Evolutionary conservation across 2,797 vertebrate genomes (phyloP).

Genomic region (Myotis daubentonii): DNA sequence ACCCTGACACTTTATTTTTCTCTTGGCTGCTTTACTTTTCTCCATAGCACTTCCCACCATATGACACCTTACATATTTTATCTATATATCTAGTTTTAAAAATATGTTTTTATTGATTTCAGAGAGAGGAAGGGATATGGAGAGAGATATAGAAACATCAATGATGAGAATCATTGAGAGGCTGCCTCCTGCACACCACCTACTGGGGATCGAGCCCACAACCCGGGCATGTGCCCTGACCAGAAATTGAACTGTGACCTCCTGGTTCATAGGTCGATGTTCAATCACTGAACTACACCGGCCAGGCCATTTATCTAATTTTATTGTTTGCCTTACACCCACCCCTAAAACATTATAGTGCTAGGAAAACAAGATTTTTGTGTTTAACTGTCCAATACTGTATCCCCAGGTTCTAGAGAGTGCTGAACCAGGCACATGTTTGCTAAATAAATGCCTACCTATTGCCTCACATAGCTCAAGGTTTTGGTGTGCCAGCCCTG

Average conservation of each 20-base stretch:
- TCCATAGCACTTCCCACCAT: neutral
- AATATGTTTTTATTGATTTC: no score
- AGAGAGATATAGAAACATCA: no score
- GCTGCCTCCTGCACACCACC: no score
- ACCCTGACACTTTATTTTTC: no score
- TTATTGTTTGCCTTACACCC: neutral
- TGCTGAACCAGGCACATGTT: neutral
- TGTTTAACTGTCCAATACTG: neutral
- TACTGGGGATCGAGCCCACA: no score
- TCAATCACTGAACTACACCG: no score
- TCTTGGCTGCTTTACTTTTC: neutral
- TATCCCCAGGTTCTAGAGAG: neutral
- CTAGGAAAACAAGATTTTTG: neutral
- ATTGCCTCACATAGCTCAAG: neutral
- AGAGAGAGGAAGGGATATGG: no score
- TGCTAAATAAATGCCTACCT: neutral
- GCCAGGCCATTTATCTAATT: neutral
- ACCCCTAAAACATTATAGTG: neutral
- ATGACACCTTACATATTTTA: neutral
- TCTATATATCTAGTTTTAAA: neutral
- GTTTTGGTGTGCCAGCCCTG: neutral
- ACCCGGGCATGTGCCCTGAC: no score
- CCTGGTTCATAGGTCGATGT: no score
- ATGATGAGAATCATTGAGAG: no score
- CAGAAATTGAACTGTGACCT: no score